Percentiles rank a stretch among this genome's conserved stretches.
These are phyloP conservation scores for Siderastrea siderea DNA, from an alignment of 92 coral and sea anemone genomes.

Conservation along the genomic window DNA sequence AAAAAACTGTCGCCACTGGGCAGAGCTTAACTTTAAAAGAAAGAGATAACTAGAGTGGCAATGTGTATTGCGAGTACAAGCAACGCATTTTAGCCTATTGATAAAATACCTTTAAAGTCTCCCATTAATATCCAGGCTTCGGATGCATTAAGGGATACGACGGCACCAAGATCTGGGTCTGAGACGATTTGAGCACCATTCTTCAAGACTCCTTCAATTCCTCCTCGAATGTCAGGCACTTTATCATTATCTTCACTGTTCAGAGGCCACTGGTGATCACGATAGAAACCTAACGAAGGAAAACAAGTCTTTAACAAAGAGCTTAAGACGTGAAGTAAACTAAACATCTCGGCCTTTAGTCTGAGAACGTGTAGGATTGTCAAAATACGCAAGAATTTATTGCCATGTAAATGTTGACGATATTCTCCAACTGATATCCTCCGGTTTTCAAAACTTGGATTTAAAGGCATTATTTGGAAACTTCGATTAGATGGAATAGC, in stretches of 20 bases:
- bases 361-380: too few species aligned
- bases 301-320: background rate
- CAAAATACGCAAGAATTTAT: too few species aligned
- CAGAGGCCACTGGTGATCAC: conserved; percentile 84
- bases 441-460: too few species aligned
- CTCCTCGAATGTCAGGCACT: conserved; percentile 61
- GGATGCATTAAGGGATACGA: conserved; percentile 69
- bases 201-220: conserved; percentile 56
- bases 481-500: too few species aligned
- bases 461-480: too few species aligned
- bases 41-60: too few species aligned
- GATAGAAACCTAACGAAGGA: conserved; percentile 71
- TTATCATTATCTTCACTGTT: conserved; percentile 53
- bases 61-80: too few species aligned
- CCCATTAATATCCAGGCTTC: conserved; percentile 85
- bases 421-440: too few species aligned
- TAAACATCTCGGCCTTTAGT: background rate
- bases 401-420: too few species aligned
- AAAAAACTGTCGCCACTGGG: too few species aligned
- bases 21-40: too few species aligned
- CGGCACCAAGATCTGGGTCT: conserved; percentile 75
- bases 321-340: background rate
- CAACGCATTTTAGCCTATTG: too few species aligned
- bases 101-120: conserved; percentile 76
- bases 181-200: conserved; percentile 65